These are phyloP conservation scores for Phymastichus coffea DNA, from an alignment of 1,140 invertebrate species.

Conservation along the genomic window DNA sequence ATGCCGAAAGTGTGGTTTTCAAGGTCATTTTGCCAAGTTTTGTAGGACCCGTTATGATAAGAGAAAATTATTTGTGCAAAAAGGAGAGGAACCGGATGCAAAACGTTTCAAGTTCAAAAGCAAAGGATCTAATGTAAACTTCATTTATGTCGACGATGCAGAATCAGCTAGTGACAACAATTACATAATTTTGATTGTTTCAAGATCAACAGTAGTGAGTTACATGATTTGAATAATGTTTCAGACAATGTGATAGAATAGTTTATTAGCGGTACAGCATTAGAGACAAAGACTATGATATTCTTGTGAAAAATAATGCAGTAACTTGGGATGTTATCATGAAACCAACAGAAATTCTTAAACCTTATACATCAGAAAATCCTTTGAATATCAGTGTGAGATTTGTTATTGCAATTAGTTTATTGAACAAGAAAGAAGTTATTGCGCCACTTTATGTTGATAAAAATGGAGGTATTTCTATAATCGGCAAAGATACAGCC, in stretches of 20 bases:
- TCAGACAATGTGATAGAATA: background rate
- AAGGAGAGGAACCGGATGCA: background rate
- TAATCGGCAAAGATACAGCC: slow-evolving; percentile 26
- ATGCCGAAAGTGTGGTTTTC: background rate
- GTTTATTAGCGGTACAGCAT: slow-evolving; percentile 7
- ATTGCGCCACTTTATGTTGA: slow-evolving; percentile 16
- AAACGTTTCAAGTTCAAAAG: background rate
- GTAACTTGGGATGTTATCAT: slow-evolving; percentile 6
- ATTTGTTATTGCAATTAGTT: slow-evolving; percentile 21
- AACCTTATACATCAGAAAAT: slow-evolving; percentile 16
- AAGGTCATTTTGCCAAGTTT: background rate
- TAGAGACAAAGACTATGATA: background rate
- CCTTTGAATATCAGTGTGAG: background rate
- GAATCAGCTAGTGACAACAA: background rate
- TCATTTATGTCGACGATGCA: background rate
- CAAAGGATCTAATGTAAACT: background rate
- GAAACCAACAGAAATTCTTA: slow-evolving; percentile 3
- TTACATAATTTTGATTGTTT: background rate
- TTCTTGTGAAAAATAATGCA: background rate
- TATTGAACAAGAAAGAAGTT: background rate
- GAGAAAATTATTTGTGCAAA: background rate
- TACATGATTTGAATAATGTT: no score
- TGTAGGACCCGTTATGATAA: background rate
- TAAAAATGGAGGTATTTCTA: slow-evolving; percentile 3
- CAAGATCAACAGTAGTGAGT: background rate